These are phyloP conservation scores for Callaeas wilsoni DNA, from an alignment of 2,113 vertebrate species.

Conservation along the genomic window DNA sequence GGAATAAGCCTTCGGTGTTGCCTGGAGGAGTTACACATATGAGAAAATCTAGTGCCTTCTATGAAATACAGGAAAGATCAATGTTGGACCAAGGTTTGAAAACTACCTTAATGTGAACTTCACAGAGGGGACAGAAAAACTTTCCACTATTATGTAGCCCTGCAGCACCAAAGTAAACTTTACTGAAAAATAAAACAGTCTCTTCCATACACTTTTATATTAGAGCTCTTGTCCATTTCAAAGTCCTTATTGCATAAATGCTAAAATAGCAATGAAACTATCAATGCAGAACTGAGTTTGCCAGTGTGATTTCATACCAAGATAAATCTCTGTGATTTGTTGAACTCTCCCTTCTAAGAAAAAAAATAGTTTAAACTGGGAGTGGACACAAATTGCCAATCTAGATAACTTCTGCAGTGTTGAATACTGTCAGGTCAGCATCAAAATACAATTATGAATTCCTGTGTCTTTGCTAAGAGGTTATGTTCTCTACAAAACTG, in stretches of 20 bases:
- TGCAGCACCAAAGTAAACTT: neutral
- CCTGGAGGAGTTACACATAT: neutral
- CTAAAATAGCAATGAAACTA: neutral
- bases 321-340: neutral
- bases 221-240: neutral
- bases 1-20: neutral
- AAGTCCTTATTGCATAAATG: neutral
- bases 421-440: neutral
- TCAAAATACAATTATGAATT: neutral
- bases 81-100: neutral
- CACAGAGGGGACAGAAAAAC: neutral
- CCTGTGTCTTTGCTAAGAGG: neutral
- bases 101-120: neutral
- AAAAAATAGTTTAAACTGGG: neutral
- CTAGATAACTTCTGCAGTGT: neutral
- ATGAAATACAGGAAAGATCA: neutral
- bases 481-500: neutral
- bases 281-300: neutral
- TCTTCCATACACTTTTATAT: neutral
- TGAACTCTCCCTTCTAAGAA: neutral
- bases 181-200: neutral
- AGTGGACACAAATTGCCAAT: neutral
- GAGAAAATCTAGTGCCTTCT: neutral
- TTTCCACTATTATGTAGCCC: neutral
- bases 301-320: neutral